These are phyloP conservation scores for Piaya cayana DNA, from an alignment of 2,113 vertebrate genomes.

Conservation along the genomic window DNA sequence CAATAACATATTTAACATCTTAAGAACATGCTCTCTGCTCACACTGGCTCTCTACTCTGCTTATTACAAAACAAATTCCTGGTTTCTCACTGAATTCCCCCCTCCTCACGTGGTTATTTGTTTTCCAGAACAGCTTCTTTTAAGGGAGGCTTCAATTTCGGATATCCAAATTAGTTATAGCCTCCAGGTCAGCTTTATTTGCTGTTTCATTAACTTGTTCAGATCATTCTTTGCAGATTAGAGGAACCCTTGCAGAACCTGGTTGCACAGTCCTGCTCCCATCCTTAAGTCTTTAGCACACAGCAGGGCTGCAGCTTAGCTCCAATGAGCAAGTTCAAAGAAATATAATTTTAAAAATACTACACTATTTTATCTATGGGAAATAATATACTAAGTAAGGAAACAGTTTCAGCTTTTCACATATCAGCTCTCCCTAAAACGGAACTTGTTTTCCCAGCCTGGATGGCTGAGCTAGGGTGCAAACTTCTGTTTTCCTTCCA, in stretches of 20 bases:
- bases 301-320: not conserved
- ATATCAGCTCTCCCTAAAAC: not conserved
- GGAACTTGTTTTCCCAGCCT: not conserved
- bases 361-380: not conserved
- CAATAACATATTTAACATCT: not conserved
- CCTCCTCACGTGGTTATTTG: not conserved
- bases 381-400: not conserved
- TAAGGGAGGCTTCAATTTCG: not conserved
- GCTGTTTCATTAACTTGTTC: not conserved
- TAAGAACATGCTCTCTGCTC: not conserved
- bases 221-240: not conserved
- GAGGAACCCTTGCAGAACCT: not conserved
- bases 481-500: not conserved
- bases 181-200: not conserved
- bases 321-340: rapidly evolving
- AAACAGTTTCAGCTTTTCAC: not conserved
- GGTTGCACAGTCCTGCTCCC: not conserved
- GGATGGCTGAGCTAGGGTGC: not conserved
- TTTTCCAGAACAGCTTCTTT: not conserved
- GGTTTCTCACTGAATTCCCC: not conserved
- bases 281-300: not conserved
- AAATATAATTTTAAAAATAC: not conserved
- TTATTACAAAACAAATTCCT: not conserved
- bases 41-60: not conserved
- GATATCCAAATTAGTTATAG: not conserved